These are phyloP conservation scores for Nephrotoma flavescens DNA, from an alignment of 2,888 invertebrate genomes.

Conservation along the genomic window DNA sequence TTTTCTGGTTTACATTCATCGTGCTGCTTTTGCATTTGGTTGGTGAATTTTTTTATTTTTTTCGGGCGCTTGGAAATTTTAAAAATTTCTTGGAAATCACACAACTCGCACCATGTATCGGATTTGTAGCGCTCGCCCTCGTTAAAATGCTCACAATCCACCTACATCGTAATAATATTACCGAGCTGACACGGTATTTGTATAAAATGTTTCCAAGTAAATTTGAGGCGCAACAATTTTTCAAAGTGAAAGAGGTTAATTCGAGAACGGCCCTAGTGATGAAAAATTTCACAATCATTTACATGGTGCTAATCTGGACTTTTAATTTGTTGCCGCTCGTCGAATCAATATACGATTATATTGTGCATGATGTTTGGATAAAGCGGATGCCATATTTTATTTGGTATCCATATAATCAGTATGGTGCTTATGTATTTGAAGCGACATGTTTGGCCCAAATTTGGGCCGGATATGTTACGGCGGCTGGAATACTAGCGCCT, in stretches of 20 bases:
- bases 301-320: slow-evolving; percentile 21
- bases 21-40: slow-evolving; percentile 10
- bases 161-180: slow-evolving; percentile 16
- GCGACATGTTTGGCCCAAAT: slow-evolving; percentile 7
- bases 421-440: not conserved
- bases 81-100: slow-evolving; percentile 23
- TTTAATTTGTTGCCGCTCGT: slow-evolving; percentile 20
- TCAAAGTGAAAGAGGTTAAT: not conserved
- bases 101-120: slow-evolving; percentile 21
- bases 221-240: not conserved
- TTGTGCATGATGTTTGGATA: slow-evolving; percentile 2
- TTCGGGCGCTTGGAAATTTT: slow-evolving; percentile 17
- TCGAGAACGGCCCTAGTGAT: slow-evolving; percentile 10
- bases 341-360: slow-evolving; percentile 8
- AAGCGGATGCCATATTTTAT: slow-evolving; percentile 11
- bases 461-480: slow-evolving; percentile 18
- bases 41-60: slow-evolving; percentile 20
- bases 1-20: not conserved
- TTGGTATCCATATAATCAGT: slow-evolving; percentile 13
- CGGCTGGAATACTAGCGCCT: slow-evolving; percentile 20
- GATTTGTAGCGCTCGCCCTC: slow-evolving; percentile 17
- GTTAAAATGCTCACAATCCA: slow-evolving; percentile 22
- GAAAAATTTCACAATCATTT: slow-evolving; percentile 17
- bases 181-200: slow-evolving; percentile 17
- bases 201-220: slow-evolving; percentile 19